phyloP scores from a whole-genome alignment of 1,140 invertebrate genomes.

The Pararge aegeria region DNA sequence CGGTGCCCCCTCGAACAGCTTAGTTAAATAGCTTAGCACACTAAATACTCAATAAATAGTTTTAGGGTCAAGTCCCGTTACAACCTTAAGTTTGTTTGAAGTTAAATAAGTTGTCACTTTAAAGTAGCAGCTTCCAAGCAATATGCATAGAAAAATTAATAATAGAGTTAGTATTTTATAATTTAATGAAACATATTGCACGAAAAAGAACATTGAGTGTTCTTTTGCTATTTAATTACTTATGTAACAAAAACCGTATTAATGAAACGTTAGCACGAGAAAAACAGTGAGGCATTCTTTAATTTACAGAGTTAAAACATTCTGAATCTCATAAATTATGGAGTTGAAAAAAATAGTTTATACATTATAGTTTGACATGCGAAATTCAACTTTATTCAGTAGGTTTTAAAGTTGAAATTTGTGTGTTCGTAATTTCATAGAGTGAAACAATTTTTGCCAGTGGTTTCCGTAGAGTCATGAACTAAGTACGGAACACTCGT shows the following conservation, averaged over 20 bases:
- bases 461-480: constrained; percentile 50
- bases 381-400: constrained; percentile 3
- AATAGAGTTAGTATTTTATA: neutral
- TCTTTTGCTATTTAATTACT: neutral
- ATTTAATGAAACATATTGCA: neutral
- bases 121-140: too few species aligned
- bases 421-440: neutral
- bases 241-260: constrained; percentile 11
- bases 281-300: constrained; percentile 26
- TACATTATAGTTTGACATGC: neutral
- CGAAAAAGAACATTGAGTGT: neutral
- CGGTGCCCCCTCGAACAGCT: too few species aligned
- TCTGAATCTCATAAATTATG: constrained; percentile 29
- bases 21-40: too few species aligned
- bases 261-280: constrained; percentile 14
- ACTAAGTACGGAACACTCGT: constrained; percentile 68
- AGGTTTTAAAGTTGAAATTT: constrained; percentile 15
- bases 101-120: too few species aligned
- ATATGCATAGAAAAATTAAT: too few species aligned
- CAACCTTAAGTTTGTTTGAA: too few species aligned
- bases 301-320: constrained; percentile 30
- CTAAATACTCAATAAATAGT: too few species aligned
- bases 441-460: constrained; percentile 40
- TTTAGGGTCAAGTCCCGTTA: too few species aligned
- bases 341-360: constrained; percentile 27